Conservation (phyloP, 2,113 vertebrate species). For the Chauna torquata region DNA sequence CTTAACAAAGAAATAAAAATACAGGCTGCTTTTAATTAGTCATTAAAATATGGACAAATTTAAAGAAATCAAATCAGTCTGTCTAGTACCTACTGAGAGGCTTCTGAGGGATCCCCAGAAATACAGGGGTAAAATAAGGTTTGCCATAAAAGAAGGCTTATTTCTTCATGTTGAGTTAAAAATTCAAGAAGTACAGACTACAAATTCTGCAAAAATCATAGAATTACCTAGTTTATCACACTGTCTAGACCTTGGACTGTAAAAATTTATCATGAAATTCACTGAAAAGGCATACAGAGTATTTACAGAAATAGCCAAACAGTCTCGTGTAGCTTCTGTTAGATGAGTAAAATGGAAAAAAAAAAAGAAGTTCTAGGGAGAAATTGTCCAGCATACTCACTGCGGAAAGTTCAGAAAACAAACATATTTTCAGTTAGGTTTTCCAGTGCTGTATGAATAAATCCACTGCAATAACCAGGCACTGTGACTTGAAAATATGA, state of each 20-base stretch:
- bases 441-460: neutral
- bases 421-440: neutral
- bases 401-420: neutral
- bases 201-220: neutral
- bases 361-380: neutral
- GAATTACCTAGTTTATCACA: neutral
- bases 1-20: neutral
- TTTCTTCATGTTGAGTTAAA: neutral
- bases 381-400: neutral
- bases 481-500: fast-evolving
- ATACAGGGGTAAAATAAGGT: neutral
- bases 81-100: neutral
- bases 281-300: neutral
- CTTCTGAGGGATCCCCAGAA: neutral
- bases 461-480: neutral
- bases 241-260: neutral
- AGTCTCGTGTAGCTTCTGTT: neutral
- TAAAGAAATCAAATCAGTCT: neutral
- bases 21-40: neutral
- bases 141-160: neutral
- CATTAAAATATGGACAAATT: neutral
- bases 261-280: neutral
- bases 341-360: neutral
- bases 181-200: neutral
- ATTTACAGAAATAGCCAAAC: neutral